phyloP scores from a whole-genome alignment of 2,113 vertebrate species.

The Dasyurus viverrinus region DNA sequence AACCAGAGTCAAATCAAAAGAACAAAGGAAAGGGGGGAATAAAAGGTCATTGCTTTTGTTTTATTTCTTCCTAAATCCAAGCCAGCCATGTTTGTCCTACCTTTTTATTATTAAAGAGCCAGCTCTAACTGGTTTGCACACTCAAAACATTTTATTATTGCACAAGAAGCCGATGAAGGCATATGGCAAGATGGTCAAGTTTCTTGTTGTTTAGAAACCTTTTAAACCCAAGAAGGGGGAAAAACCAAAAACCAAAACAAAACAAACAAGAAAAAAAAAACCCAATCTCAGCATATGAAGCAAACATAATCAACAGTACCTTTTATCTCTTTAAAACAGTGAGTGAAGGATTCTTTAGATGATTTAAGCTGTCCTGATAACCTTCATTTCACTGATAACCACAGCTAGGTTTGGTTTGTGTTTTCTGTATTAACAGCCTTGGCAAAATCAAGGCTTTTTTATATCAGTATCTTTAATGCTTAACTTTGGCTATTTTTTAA shows the following conservation, averaged over 20 bases:
- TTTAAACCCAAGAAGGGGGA: conserved; percentile 83
- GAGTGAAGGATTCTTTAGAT: conserved; percentile 76
- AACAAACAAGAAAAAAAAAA: conserved; percentile 86
- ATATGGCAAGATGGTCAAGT: conserved; percentile 89
- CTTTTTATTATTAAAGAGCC: conserved; percentile 84
- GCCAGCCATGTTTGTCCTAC: conserved; percentile 84
- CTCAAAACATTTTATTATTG: conserved; percentile 91
- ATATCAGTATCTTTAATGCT: conserved; percentile 64
- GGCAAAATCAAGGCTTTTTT: conserved; percentile 65
- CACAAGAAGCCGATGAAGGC: conserved; percentile 94
- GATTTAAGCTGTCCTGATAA: conserved; percentile 72
- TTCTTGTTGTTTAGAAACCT: conserved; percentile 80
- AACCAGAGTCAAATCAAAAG: conserved; percentile 84
- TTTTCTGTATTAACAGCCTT: conserved; percentile 70
- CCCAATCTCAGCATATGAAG: conserved; percentile 86
- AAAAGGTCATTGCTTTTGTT: conserved; percentile 78
- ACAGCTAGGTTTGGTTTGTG: conserved; percentile 39
- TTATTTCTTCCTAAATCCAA: conserved; percentile 79
- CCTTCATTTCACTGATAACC: conserved; percentile 61
- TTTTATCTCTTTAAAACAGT: conserved; percentile 79
- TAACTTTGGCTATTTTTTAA: conserved; percentile 76
- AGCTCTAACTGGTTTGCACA: conserved; percentile 86
- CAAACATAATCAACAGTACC: conserved; percentile 88
- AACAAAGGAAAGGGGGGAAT: conserved; percentile 69
- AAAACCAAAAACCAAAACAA: conserved; percentile 76